Conservation (phyloP, 2,797 vertebrate species). For the Sciaenops ocellatus region DNA sequence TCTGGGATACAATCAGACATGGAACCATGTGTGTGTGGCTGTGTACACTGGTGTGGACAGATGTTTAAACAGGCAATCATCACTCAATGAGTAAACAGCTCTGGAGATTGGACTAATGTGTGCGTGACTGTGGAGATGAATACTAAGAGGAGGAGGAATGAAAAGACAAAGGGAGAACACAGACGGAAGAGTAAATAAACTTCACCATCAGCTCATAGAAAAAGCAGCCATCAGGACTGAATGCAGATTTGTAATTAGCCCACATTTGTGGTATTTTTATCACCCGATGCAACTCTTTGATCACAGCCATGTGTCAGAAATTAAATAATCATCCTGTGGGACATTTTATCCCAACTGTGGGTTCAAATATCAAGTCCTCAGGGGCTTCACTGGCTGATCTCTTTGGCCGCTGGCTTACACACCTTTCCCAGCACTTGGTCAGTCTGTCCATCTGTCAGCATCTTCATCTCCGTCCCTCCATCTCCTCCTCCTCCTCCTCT, state of each 20-base stretch:
- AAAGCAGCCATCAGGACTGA: constrained; percentile 60
- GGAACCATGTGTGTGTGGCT: constrained; percentile 1
- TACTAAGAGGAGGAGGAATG: constrained; percentile 47
- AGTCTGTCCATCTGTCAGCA: constrained; percentile 35
- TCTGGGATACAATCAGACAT: constrained; percentile 35
- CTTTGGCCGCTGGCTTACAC: constrained; percentile 34
- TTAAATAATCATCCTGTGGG: constrained; percentile 41
- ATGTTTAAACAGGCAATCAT: constrained; percentile 77
- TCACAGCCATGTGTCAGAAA: constrained; percentile 50
- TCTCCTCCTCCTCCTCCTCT: constrained; percentile 17
- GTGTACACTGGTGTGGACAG: constrained; percentile 56
- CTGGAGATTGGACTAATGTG: constrained; percentile 60
- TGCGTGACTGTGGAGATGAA: constrained; percentile 59
- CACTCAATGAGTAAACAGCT: constrained; percentile 72
- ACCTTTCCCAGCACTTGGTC: constrained; percentile 36
- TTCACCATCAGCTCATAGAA: constrained; percentile 55
- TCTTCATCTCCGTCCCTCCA: constrained; percentile 23
- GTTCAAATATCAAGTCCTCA: constrained; percentile 54
- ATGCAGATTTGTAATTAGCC: constrained; percentile 71
- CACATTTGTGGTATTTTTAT: constrained; percentile 77
- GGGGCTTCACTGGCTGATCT: constrained; percentile 36
- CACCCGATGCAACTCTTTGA: constrained; percentile 64
- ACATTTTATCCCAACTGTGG: constrained; percentile 33
- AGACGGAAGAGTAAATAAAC: constrained; percentile 52
- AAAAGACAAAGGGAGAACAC: constrained; percentile 48